Base-by-base conservation (phyloP, 2,888 invertebrate species). In the Sclerodermus sp. region DNA sequence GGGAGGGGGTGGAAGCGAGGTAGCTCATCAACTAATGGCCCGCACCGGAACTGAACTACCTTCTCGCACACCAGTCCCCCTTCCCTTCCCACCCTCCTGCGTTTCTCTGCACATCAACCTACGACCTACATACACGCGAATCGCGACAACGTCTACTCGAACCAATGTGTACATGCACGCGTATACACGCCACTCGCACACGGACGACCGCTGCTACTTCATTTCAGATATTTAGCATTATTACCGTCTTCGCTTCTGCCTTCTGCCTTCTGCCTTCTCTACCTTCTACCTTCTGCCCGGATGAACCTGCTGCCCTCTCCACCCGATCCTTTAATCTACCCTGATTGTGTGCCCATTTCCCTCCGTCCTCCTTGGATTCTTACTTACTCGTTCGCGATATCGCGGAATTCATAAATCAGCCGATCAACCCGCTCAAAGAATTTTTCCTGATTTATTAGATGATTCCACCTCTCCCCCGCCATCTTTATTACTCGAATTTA, bases 21-120 rank as follows among this genome's bases (percentile, higher is more conserved):
- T 60, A 73, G 70, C 76, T 77, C 77, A 77, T 77, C 77, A 77
- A 76, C 77, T 77, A 77, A 77, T 77, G 77, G 77, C 70, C 76
- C 76, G 72, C 68, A 74, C 73, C 74, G 73, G 73, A 76, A 74
- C 73, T 70, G 67, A 73, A 70, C 71, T 70, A 60, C 58, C 61
- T 56, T 55, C 62, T 58, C 59, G 53, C 58, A 58, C 61, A 59
- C n/a, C n/a, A n/a, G n/a, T n/a, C n/a, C n/a, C n/a, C n/a, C n/a
- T n/a, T n/a, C n/a, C n/a, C n/a, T n/a, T n/a, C n/a, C n/a, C n/a
- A n/a, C 51, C 53, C 62, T 61, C 63, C 57, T 43, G 53, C 58
- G 47, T 51, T 49, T 45, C 43, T 37, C 31, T 32, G 36, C 36
- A 31, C 36, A 14, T 36, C 15, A 3, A n/a, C 23, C 23, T 23